A percentile compares a stretch with the other conserved stretches of the same genome.
These are phyloP conservation scores for Hystrix cristata DNA, from an alignment of 2,113 vertebrate species.

Conservation along the genomic window DNA sequence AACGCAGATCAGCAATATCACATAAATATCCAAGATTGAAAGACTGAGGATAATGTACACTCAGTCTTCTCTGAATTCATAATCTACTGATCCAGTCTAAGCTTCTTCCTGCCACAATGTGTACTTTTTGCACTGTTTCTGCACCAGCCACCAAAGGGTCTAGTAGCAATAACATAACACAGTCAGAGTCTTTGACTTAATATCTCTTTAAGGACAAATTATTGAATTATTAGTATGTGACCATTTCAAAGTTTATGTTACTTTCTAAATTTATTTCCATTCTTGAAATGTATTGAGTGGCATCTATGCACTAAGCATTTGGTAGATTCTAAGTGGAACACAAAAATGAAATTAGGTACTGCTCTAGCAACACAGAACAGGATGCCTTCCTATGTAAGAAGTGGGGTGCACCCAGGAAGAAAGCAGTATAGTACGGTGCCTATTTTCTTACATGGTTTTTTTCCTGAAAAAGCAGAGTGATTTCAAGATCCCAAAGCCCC, in stretches of 20 bases:
- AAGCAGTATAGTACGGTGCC: no score
- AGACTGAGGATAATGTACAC: background rate
- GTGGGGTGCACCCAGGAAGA: background rate
- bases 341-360: background rate
- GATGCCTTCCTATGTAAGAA: rapidly evolving
- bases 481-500: background rate
- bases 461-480: background rate
- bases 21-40: background rate
- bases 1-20: background rate
- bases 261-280: background rate
- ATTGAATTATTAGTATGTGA: background rate
- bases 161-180: background rate
- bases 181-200: background rate
- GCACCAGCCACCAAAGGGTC: background rate
- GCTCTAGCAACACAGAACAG: no score
- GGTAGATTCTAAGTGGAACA: background rate
- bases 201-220: background rate
- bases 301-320: background rate
- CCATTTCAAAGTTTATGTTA: background rate
- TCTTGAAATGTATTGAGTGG: background rate
- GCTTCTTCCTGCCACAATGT: background rate
- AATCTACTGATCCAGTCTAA: background rate
- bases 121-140: background rate
- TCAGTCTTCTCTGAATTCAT: background rate
- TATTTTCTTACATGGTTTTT: background rate